A percentile compares a stretch with the other conserved stretches of the same genome.
These are phyloP conservation scores for Monoplex corrugatus DNA, from an alignment of 2,888 invertebrate species.

Conservation along the genomic window DNA sequence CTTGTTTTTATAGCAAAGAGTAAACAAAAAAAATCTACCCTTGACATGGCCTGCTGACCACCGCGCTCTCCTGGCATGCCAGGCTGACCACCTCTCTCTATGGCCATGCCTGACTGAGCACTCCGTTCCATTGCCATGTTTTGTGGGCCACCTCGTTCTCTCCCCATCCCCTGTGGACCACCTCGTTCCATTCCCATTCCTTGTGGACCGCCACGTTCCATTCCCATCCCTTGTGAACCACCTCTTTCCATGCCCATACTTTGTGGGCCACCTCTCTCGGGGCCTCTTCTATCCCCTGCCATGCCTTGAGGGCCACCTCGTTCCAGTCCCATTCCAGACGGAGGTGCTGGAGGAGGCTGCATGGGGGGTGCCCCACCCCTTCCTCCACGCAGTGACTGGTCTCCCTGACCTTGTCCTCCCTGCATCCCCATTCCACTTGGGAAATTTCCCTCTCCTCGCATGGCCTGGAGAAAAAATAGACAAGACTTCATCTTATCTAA, in stretches of 20 bases:
- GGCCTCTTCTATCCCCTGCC: background rate
- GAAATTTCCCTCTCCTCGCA: slow-evolving; percentile 43
- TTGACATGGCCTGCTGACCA: background rate
- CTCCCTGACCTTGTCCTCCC: slow-evolving; percentile 50
- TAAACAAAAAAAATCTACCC: background rate
- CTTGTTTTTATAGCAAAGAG: too few species aligned
- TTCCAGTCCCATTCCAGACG: slow-evolving; percentile 66
- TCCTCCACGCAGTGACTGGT: slow-evolving; percentile 52
- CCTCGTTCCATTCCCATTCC: background rate
- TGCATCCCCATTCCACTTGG: slow-evolving; percentile 50
- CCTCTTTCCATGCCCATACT: background rate
- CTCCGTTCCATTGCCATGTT: slow-evolving; percentile 58
- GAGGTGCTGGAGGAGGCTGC: slow-evolving; percentile 76
- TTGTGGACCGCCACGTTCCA: background rate
- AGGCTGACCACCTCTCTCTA: background rate
- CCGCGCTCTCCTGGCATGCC: background rate
- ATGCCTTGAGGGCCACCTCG: slow-evolving; percentile 35
- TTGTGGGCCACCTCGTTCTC: slow-evolving; percentile 48
- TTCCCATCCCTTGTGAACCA: background rate
- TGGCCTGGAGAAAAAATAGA: slow-evolving; percentile 4
- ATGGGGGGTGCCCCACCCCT: slow-evolving; percentile 75
- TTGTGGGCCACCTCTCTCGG: background rate
- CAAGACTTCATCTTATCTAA: too few species aligned
- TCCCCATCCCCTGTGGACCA: slow-evolving; percentile 55
- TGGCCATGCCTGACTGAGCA: slow-evolving; percentile 16